A percentile compares a stretch with the other conserved stretches of the same genome.
These are phyloP conservation scores for Lepidurus arcticus DNA, from an alignment of 1,140 invertebrate genomes.

Conservation along the genomic window DNA sequence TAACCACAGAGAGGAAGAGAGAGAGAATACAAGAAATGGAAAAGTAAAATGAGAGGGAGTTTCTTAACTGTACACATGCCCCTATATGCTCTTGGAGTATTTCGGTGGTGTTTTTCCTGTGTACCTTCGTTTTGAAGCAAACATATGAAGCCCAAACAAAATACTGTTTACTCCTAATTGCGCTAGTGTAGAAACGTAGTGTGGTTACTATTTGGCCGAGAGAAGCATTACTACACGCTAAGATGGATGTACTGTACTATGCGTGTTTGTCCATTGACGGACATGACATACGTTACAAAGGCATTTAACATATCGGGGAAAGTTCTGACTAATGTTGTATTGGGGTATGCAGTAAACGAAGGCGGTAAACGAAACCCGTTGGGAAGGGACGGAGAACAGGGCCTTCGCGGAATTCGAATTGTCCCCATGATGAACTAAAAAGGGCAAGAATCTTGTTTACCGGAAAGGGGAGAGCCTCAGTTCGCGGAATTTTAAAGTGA, in stretches of 20 bases:
- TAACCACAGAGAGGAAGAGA: too few relatives aligned
- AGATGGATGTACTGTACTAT: background rate
- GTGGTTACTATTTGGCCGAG: too few relatives aligned
- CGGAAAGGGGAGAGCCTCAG: background rate
- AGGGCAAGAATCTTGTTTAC: background rate
- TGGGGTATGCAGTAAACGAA: background rate
- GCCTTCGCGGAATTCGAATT: background rate
- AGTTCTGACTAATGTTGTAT: too few relatives aligned
- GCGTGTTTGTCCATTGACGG: background rate
- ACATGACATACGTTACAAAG: background rate
- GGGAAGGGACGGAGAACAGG: background rate
- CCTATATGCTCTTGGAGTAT: background rate
- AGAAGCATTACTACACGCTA: too few relatives aligned
- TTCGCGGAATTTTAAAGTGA: background rate
- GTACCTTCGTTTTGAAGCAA: background rate
- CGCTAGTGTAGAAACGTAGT: too few relatives aligned
- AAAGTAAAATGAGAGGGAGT: slow-evolving; percentile 5
- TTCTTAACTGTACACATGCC: background rate
- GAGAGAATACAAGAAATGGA: background rate
- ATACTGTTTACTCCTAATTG: too few relatives aligned
- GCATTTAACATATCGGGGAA: background rate
- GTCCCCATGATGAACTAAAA: background rate
- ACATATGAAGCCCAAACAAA: too few relatives aligned
- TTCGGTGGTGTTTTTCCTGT: too few relatives aligned
- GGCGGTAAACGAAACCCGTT: background rate